Conservation (phyloP, 2,888 invertebrate genomes). For the Agrotis clavis region DNA sequence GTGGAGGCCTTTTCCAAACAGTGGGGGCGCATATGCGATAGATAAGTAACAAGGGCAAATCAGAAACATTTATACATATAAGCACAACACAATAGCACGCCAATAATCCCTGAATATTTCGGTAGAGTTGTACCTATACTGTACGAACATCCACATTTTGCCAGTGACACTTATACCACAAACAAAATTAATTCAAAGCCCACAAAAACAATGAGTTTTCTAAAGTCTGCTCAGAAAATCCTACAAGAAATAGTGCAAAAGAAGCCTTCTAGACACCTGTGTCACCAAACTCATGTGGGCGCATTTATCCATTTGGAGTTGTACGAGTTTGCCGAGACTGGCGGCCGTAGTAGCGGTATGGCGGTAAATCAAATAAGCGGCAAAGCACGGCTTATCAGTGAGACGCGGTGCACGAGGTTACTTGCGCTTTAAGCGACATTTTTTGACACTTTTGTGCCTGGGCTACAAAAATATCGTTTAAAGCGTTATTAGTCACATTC, state of each 20-base stretch:
- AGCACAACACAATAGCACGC: not conserved
- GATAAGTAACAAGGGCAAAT: too few species aligned
- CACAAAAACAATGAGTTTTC: slow-evolving; percentile 13
- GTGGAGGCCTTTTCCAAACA: too few species aligned
- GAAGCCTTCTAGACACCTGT: slow-evolving; percentile 47
- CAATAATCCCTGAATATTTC: not conserved
- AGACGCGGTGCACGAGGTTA: slow-evolving; percentile 39
- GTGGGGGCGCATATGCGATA: too few species aligned
- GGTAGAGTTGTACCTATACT: too few species aligned
- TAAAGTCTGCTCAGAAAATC: slow-evolving; percentile 15
- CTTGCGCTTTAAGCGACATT: slow-evolving; percentile 28
- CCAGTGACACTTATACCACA: not conserved
- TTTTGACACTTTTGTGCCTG: slow-evolving; percentile 24
- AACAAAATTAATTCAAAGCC: not conserved
- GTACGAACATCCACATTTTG: not conserved
- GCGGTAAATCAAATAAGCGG: slow-evolving; percentile 69
- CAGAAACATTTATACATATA: not conserved
- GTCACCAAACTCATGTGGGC: slow-evolving; percentile 54
- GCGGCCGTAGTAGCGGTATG: slow-evolving; percentile 50
- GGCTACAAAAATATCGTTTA: too few species aligned
- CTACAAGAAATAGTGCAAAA: slow-evolving; percentile 40
- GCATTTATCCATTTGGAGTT: slow-evolving; percentile 60
- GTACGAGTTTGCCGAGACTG: slow-evolving; percentile 60
- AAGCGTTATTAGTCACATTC: too few species aligned
- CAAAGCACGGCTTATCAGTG: slow-evolving; percentile 61